Evolutionary conservation across 2,797 vertebrate species (phyloP).

Genomic region (Manis javanica): DNA sequence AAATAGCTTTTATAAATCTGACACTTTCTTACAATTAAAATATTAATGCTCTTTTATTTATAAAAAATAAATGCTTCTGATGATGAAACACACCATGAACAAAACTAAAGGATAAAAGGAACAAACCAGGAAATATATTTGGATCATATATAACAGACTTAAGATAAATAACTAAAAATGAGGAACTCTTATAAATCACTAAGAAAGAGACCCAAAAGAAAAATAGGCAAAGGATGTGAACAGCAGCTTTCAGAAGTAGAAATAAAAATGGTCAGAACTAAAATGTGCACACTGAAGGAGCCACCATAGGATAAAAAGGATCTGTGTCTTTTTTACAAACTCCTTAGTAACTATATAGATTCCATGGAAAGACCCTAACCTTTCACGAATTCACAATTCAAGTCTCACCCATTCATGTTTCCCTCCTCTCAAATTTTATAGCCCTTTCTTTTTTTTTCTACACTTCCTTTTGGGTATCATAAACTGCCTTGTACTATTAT

Average conservation of each 20-base stretch:
- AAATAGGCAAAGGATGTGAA: background rate
- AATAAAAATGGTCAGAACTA: background rate
- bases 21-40: constrained; percentile 25
- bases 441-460: background rate
- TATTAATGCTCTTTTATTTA: background rate
- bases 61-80: background rate
- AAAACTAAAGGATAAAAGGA: constrained; percentile 48
- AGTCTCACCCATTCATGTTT: background rate
- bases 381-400: background rate
- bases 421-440: background rate
- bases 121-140: constrained; percentile 12
- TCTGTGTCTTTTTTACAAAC: background rate
- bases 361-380: background rate
- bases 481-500: background rate
- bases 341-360: background rate
- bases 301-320: background rate
- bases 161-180: constrained; percentile 1
- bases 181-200: background rate
- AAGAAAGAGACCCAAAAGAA: background rate
- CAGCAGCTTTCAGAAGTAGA: background rate
- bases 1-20: constrained; percentile 33
- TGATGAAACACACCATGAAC: background rate
- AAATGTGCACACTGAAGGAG: background rate
- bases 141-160: background rate
- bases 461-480: background rate